phyloP scores from a whole-genome alignment of 37 sponge, comb jelly and placozoan species.

The Agelas oroides region DNA sequence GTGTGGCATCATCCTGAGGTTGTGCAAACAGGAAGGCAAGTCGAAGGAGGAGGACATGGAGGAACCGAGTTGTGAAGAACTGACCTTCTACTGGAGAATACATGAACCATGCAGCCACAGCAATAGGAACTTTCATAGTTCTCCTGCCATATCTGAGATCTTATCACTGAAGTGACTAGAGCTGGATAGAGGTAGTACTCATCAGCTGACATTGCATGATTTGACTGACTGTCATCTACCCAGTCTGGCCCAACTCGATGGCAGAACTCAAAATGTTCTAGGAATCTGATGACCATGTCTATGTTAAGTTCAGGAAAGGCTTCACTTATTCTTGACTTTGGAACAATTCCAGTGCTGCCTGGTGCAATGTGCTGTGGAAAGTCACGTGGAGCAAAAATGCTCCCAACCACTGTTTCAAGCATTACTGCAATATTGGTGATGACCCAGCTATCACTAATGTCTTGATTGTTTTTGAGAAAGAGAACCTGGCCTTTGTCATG shows the following conservation, averaged over 20 bases:
- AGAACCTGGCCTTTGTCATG: not conserved
- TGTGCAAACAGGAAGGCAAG: conserved; percentile 16
- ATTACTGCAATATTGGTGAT: conserved; percentile 4
- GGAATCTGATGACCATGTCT: not conserved
- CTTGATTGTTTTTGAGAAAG: not conserved
- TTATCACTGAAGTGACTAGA: not conserved
- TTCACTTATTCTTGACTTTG: not conserved
- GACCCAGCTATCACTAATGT: not conserved
- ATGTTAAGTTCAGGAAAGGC: conserved; percentile 12
- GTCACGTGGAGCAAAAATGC: conserved; percentile 17
- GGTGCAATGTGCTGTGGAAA: not conserved
- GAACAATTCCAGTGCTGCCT: conserved; percentile 9
- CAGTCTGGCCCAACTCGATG: not conserved
- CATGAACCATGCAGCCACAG: conserved; percentile 34
- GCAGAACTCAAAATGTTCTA: conserved; percentile 30
- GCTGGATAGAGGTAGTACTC: conserved; percentile 25
- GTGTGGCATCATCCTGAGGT: not conserved
- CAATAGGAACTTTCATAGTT: conserved; percentile 3
- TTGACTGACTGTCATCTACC: not conserved
- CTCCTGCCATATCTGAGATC: too few relatives aligned
- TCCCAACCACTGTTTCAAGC: conserved; percentile 3
- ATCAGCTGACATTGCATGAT: too few relatives aligned
- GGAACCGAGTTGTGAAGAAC: conserved; percentile 7
- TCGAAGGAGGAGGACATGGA: conserved; percentile 12
- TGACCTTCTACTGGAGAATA: not conserved